A percentile compares a stretch with the other conserved stretches of the same genome.
These are phyloP conservation scores for Odontamblyopus lacepedii DNA, from an alignment of 2,797 vertebrate species.

Conservation along the genomic window DNA sequence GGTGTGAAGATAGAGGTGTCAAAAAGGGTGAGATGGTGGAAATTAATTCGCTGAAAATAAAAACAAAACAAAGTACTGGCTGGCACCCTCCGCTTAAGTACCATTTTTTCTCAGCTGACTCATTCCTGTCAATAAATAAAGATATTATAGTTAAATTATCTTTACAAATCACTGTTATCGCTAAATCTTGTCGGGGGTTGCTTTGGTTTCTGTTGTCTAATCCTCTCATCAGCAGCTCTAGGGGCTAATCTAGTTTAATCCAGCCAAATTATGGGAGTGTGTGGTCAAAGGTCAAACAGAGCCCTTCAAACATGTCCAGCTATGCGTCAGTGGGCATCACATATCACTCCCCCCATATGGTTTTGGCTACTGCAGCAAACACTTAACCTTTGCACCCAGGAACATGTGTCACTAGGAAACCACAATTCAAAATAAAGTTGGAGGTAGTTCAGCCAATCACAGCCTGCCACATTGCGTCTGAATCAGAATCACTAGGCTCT, in stretches of 20 bases:
- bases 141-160: too few species aligned
- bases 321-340: slow-evolving; percentile 15
- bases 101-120: background rate
- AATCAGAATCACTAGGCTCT: too few species aligned
- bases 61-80: background rate
- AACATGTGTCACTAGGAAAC: slow-evolving; percentile 2
- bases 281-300: slow-evolving; percentile 16
- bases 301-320: background rate
- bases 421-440: background rate
- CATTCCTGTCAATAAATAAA: background rate
- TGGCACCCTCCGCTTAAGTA: background rate
- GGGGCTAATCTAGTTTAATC: background rate
- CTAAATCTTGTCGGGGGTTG: background rate
- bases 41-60: slow-evolving; percentile 4
- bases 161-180: background rate
- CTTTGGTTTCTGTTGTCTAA: background rate
- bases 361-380: slow-evolving; percentile 22
- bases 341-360: background rate
- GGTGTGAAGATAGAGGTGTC: slow-evolving; percentile 20
- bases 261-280: background rate
- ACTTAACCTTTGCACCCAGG: slow-evolving; percentile 33
- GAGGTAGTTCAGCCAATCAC: too few species aligned
- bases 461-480: too few species aligned
- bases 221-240: background rate
- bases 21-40: slow-evolving; percentile 9